Evolutionary conservation across 2,113 vertebrate species (phyloP), one percentile per base, ranked within the genome.

Genomic region (Cephalopholis sonnerati): DNA sequence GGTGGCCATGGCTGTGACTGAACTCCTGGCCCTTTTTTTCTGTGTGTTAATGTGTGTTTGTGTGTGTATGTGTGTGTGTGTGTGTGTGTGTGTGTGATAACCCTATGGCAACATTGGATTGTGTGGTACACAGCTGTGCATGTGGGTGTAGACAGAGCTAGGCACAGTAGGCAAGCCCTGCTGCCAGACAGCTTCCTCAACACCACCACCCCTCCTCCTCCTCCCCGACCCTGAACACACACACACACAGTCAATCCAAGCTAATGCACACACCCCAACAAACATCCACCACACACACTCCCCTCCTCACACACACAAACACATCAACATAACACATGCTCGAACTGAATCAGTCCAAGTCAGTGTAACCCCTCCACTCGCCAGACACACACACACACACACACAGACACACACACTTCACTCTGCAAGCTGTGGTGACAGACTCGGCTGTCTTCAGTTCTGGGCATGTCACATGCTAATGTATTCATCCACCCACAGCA

Each of bases 151-250:
- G 73, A 89, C 27, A 53, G 74, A 89, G 68, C 75, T 70, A 81
- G 82, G 86, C 79, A 88, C 36, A 88, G 79, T 88, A 90, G 91
- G 83, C 85, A 88, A 90, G 70, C 67, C 87, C 87, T 54, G 80
- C 88, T 91, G 90, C 92, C 93, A 94, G 92, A 93, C 91, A 89
- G 90, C 85, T 92, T 87, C 81, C 84, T 87, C 81, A 89, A 81
- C 82, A 73, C 53, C 68, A 44, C 62, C 62, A 18, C 54, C 46
- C 53, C 53, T 24, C 41, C 55, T 48, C 22, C 20, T 69, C 20
- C 32, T 59, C 69, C 83, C 61, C 17, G 7, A 72, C 77, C 75
- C 79, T 46, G 36, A 75, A 80, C 29, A 54, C 54, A 82, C 62
- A 71, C 54, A 77, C 44, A 74, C 20, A 46, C 2, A 76, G 67